Evolutionary conservation across 2,797 vertebrate genomes (phyloP), one percentile per base, ranked within the genome.

Genomic region (Pterois miles): DNA sequence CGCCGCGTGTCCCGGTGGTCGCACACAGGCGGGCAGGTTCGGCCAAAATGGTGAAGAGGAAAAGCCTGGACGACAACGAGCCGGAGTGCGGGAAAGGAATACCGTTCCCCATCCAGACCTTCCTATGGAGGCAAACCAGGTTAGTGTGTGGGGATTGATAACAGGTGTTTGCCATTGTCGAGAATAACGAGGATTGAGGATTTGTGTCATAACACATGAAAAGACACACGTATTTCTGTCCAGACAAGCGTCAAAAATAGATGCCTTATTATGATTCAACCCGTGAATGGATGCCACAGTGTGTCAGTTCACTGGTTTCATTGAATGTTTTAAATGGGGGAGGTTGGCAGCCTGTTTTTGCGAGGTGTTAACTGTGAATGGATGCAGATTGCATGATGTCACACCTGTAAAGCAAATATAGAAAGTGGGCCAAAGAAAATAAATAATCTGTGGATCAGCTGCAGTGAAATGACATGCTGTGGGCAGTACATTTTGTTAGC

Each of bases 81-180:
- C 97, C 96, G 90, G 97, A 99, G 91, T 95, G 96, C 85, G 95
- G 96, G 88, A 96, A 97, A 62, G 98, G 98, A 65, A 96, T 99
- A 88, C 98, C 98, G 48, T 96, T 99, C 74, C 97, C 98, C 58
- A 99, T 99, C 91, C 98, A 99, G 96, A 99, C 97, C 95, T 99
- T 99, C 93, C 88, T 99, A 0, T 99, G 98, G 98, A 96, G 98
- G 88, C 98, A 99, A 70, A 99, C 98, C 94, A 99, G 98, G 98
- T 99, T 85, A 71, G 94, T 88, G 83, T 34, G 70, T 43, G 43
- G 18, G 9, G 8, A 78, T 56, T 73, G 83, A 94, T 93, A 94
- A 95, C 93, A 94, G 94, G 95, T 95, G 93, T 94, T 40, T 91
- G 64, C 33, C 43, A 12, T 75, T 22, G 71, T 12, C 16, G 58